Evolutionary conservation across 2,797 vertebrate species (phyloP).

Genomic region (Jordanella pulchra): DNA sequence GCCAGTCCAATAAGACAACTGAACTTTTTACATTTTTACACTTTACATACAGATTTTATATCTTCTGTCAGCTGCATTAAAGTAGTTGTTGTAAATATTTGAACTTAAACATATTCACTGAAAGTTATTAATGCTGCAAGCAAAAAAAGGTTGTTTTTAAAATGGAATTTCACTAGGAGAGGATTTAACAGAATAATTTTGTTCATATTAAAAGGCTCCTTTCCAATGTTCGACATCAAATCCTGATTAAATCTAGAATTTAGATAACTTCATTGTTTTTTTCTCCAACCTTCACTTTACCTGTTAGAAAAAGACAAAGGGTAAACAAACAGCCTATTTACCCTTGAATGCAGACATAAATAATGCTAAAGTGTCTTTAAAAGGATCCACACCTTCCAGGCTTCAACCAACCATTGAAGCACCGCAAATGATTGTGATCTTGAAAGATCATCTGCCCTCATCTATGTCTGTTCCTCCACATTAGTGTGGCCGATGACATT

Average conservation of each 20-base stretch:
- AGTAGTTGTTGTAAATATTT: not conserved
- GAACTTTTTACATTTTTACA: no score
- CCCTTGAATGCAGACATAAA: not conserved
- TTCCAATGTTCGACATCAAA: not conserved
- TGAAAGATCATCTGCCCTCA: constrained; percentile 11
- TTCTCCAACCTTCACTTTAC: not conserved
- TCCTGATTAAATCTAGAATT: not conserved
- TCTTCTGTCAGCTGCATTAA: not conserved
- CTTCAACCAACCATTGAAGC: constrained; percentile 36
- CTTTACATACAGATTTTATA: not conserved
- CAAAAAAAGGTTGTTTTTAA: not conserved
- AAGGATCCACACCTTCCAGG: constrained; percentile 27
- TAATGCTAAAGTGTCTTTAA: constrained; percentile 22
- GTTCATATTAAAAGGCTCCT: not conserved
- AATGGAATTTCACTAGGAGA: not conserved
- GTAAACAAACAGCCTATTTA: constrained; percentile 15
- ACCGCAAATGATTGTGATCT: not conserved
- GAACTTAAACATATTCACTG: not conserved
- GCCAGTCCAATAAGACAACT: no score
- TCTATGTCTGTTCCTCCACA: constrained; percentile 17
- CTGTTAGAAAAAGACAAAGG: constrained; percentile 36
- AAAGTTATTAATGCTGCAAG: not conserved
- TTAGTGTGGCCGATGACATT: constrained; percentile 42
- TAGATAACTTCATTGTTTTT: not conserved
- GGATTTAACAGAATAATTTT: not conserved